Evolutionary conservation across 2,888 invertebrate genomes (phyloP), one percentile per base, ranked within the genome.

Genomic region (Sesia bembeciformis): DNA sequence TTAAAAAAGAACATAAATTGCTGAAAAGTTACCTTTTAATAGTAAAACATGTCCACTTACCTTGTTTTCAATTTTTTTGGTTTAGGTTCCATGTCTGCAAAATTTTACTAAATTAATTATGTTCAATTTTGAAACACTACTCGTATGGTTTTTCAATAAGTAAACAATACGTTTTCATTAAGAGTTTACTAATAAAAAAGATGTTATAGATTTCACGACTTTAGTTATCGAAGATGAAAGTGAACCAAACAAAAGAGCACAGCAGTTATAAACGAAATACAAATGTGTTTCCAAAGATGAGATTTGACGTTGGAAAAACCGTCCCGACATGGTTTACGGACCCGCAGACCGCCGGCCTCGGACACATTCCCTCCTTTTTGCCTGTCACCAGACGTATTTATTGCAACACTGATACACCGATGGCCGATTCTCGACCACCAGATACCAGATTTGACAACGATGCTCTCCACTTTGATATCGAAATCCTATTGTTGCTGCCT

Each of bases 401-500:
- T 82, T 81, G 83, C 80, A 76, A 78, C 78, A 77, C 79, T 78
- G 77, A 76, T 75, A 74, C 67, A 63, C 62, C 61, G 69, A 67
- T 56, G 68, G 62, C 61, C 63, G 68, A 71, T 71, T 66, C 62
- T 60, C 62, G 64, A 66, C 69, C 65, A 61, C 58, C 63, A 73
- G 78, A 81, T 83, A 74, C 77, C 78, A 81, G 78, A 79, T 81
- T 79, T 76, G 80, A 82, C 82, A 82, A 81, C 71, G 76, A 84
- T 81, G 70, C 78, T 75, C 77, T 69, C 73, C 66, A 72, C 74
- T 68, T 66, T 66, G 76, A 80, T 82, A 81, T 73, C 71, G 70
- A 68, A 62, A 68, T 66, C 64, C 83, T 78, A 84, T 85, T 84
- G 84, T 84, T 72, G 81, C 70, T 65, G 69, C 65, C 68, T 67